These are phyloP conservation scores for Gastrophysa polygoni DNA, from an alignment of 2,888 invertebrate genomes.

Conservation along the genomic window DNA sequence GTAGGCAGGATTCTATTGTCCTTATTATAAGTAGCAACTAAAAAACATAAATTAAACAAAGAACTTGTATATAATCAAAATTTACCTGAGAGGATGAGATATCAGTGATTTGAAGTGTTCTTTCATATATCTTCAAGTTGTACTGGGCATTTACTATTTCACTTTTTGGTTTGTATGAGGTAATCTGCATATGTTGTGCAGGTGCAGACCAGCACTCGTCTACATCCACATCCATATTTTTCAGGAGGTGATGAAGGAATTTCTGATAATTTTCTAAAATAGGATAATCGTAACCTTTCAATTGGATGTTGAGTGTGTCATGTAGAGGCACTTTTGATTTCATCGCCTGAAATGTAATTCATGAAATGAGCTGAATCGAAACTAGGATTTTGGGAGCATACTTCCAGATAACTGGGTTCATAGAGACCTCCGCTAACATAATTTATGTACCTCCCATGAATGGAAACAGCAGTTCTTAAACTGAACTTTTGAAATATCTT, in stretches of 20 bases:
- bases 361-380: conserved; percentile 2
- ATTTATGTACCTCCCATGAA: background rate
- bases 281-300: conserved; percentile 84
- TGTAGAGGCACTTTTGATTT: conserved; percentile 75
- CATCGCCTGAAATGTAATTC: conserved; percentile 61
- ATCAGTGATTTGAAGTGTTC: conserved; percentile 73
- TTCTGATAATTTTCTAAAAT: conserved; percentile 81
- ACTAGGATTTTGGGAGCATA: conserved; percentile 47
- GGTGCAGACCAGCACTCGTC: conserved; percentile 84
- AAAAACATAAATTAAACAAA: conserved; percentile 25
- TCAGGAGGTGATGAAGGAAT: conserved; percentile 74
- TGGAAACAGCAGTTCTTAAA: background rate
- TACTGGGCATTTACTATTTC: conserved; percentile 73
- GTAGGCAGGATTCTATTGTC: conserved; percentile 73
- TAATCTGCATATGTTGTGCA: conserved; percentile 70
- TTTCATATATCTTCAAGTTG: conserved; percentile 75
- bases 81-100: conserved; percentile 47
- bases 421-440: conserved; percentile 51
- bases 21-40: conserved; percentile 74
- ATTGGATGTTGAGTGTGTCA: conserved; percentile 75
- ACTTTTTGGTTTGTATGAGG: conserved; percentile 73
- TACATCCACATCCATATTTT: conserved; percentile 75
- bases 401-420: conserved; percentile 78
- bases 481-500: conserved; percentile 2
- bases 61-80: background rate